phyloP scores from a whole-genome alignment of 2,797 vertebrate genomes.

The Phoxinus dragarum region DNA sequence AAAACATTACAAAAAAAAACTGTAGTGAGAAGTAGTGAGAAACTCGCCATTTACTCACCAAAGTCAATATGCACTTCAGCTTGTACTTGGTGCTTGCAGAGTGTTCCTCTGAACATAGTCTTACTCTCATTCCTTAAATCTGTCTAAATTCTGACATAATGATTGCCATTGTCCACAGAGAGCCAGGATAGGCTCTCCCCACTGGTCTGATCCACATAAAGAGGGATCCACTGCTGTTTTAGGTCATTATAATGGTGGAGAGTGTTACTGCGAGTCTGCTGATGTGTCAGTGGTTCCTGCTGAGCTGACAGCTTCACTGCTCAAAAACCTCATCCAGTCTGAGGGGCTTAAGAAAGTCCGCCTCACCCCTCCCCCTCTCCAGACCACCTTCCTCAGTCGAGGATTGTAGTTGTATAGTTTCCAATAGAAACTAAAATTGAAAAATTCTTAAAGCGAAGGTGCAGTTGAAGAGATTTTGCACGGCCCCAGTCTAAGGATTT shows the following conservation, averaged over 20 bases:
- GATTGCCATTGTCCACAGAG: not conserved
- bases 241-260: slow-evolving; percentile 8
- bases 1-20: too few relatives aligned
- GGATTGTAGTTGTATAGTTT: not conserved
- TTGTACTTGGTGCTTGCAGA: not conserved
- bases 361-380: not conserved
- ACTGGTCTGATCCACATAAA: not conserved
- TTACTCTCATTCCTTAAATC: not conserved
- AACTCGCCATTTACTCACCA: not conserved
- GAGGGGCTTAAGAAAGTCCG: slow-evolving; percentile 21
- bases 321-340: slow-evolving; percentile 47
- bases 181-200: not conserved
- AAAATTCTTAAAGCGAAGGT: not conserved
- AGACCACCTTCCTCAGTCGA: slow-evolving; percentile 8
- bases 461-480: too few relatives aligned
- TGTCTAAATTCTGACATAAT: not conserved
- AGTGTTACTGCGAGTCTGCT: slow-evolving; percentile 30
- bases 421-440: not conserved
- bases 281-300: slow-evolving; percentile 32
- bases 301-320: slow-evolving; percentile 48
- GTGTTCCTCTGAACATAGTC: not conserved
- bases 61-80: not conserved
- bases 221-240: slow-evolving; percentile 8
- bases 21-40: not conserved
- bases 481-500: too few relatives aligned